These are phyloP conservation scores for Lasius platythorax DNA, from an alignment of 2,888 invertebrate species.

Conservation along the genomic window DNA sequence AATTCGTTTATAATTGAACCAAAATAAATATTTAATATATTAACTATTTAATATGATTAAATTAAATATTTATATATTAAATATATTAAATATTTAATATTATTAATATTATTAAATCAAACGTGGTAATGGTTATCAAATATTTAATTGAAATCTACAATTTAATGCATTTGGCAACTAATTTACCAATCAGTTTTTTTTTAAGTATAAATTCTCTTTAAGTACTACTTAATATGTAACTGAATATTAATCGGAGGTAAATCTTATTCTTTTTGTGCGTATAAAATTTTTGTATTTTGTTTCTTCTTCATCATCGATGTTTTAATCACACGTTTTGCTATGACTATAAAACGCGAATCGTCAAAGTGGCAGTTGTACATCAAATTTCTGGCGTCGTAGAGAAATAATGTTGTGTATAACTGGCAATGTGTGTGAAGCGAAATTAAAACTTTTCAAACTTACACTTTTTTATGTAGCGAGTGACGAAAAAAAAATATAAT, in stretches of 20 bases:
- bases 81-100: background rate
- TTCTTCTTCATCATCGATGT: background rate
- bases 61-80: background rate
- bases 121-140: background rate
- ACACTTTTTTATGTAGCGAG: background rate
- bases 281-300: background rate
- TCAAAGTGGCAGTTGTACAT: conserved; percentile 74
- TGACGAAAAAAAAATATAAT: background rate
- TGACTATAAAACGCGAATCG: conserved; percentile 45
- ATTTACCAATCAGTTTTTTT: background rate
- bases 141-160: background rate
- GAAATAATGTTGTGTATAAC: conserved; percentile 54
- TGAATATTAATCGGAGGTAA: background rate
- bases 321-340: background rate
- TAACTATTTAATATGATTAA: background rate
- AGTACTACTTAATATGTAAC: background rate
- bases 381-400: conserved; percentile 62
- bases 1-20: background rate
- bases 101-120: background rate
- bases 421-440: conserved; percentile 58
- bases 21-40: background rate
- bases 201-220: background rate
- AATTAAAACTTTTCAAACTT: conserved; percentile 10
- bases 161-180: background rate
- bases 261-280: background rate